Percentiles rank a stretch among this genome's conserved stretches.
These are phyloP conservation scores for Gulo gulo DNA, from an alignment of 2,113 vertebrate species.

Conservation along the genomic window DNA sequence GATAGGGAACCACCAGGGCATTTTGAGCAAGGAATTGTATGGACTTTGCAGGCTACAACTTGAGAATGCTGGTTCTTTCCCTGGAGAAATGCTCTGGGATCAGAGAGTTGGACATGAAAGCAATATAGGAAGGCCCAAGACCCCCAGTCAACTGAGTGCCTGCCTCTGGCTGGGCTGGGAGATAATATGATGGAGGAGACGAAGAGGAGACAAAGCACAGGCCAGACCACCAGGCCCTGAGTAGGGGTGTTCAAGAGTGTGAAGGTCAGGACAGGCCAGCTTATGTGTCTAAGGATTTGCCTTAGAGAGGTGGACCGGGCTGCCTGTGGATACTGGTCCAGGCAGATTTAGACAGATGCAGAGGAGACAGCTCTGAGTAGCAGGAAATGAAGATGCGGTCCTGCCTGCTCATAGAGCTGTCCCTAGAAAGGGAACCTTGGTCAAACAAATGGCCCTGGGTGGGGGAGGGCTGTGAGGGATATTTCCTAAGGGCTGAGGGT, in stretches of 20 bases:
- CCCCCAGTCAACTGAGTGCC: not conserved
- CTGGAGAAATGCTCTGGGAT: not conserved
- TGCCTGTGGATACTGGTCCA: not conserved
- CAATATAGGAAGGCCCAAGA: not conserved
- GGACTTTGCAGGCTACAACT: not conserved
- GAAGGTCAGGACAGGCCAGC: not conserved
- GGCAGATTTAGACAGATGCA: not conserved
- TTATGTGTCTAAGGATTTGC: not conserved
- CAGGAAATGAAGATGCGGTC: not conserved
- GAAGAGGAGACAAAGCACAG: not conserved
- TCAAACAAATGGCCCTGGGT: not conserved
- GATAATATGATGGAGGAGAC: not conserved
- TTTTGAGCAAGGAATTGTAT: not conserved
- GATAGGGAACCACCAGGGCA: not conserved
- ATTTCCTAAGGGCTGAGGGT: not conserved
- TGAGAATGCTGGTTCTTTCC: not conserved
- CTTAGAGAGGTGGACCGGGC: not conserved
- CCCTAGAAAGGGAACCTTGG: not conserved
- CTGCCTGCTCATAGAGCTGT: not conserved
- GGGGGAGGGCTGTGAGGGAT: not conserved
- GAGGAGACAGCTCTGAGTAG: not conserved
- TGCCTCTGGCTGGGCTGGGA: not conserved
- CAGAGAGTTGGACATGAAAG: not conserved
- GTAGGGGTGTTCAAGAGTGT: not conserved
- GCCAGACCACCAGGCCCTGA: not conserved